Evolutionary conservation across 1,140 invertebrate genomes (phyloP).

Genomic region (Brachionus sp.): DNA sequence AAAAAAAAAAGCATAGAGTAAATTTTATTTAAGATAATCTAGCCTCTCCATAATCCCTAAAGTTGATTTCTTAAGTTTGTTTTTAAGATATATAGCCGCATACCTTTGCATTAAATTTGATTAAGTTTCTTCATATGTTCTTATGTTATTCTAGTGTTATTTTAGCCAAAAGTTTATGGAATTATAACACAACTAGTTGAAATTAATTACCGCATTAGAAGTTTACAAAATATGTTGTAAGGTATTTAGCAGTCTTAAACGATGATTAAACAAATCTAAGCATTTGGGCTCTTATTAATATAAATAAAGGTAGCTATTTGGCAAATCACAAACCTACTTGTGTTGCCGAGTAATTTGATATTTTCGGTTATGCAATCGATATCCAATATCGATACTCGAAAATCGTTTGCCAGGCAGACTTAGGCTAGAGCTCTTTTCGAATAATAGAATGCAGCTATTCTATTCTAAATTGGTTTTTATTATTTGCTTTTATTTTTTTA

Average conservation of each 20-base stretch:
- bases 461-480: constrained; percentile 40
- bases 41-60: neutral
- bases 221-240: constrained; percentile 21
- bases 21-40: neutral
- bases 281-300: neutral
- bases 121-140: neutral
- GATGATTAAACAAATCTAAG: constrained; percentile 22
- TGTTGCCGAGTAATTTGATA: neutral
- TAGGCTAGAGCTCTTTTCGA: neutral
- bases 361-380: constrained; percentile 6
- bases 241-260: constrained; percentile 16
- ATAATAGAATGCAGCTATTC: constrained; percentile 11
- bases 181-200: constrained; percentile 35
- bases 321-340: neutral
- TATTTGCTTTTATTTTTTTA: neutral
- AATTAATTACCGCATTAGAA: constrained; percentile 44
- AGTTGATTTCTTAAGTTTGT: constrained; percentile 16
- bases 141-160: constrained; percentile 10
- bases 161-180: constrained; percentile 27
- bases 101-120: constrained; percentile 26
- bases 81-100: constrained; percentile 6
- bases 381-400: neutral
- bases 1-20: neutral
- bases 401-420: neutral
- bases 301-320: neutral